These are phyloP conservation scores for Carettochelys insculpta DNA, from an alignment of 2,113 vertebrate species.

Conservation along the genomic window DNA sequence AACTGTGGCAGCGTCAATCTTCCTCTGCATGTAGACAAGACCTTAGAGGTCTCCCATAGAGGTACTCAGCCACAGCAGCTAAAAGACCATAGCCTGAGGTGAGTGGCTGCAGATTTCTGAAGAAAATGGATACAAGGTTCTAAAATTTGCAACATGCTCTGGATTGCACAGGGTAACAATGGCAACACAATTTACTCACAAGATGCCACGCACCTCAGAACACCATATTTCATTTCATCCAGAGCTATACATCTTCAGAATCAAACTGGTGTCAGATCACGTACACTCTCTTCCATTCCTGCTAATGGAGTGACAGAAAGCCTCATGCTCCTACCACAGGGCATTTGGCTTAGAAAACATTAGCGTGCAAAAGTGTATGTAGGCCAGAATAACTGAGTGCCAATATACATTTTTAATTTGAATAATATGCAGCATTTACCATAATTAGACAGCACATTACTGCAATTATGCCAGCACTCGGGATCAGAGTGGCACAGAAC, in stretches of 20 bases:
- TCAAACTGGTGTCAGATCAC: rapidly evolving
- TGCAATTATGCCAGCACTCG: constrained; percentile 7
- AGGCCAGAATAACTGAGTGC: constrained; percentile 30
- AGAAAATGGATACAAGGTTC: background rate
- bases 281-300: background rate
- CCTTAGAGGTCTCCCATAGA: background rate
- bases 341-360: constrained; percentile 49
- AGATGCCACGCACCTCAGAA: background rate
- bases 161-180: background rate
- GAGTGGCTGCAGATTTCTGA: background rate
- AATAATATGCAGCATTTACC: constrained; percentile 70
- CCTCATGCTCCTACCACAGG: constrained; percentile 31
- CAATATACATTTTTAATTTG: constrained; percentile 68
- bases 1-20: too few relatives aligned
- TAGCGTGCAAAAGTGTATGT: constrained; percentile 31
- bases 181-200: background rate
- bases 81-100: background rate
- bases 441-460: constrained; percentile 73
- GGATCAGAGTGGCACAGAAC: constrained; percentile 51
- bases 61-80: background rate
- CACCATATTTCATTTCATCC: rapidly evolving
- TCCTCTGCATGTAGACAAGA: too few relatives aligned
- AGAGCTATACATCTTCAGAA: background rate
- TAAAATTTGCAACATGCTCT: background rate
- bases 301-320: constrained; percentile 14